A percentile compares a stretch with the other conserved stretches of the same genome.
Evolutionary conservation across 1,140 invertebrate species (phyloP).

Genomic region (Laupala kohalensis): DNA sequence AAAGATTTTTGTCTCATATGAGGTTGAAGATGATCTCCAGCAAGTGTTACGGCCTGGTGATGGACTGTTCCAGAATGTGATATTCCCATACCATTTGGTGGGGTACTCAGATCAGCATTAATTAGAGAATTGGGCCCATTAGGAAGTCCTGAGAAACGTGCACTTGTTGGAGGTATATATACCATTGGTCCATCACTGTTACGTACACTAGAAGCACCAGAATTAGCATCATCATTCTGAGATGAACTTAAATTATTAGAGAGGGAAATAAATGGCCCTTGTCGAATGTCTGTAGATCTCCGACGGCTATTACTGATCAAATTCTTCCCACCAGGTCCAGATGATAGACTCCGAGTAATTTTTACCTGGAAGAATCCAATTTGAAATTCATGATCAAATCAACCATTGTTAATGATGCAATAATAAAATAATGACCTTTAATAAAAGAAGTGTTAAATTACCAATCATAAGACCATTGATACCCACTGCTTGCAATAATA

Average conservation of each 20-base stretch:
- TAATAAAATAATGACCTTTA: too few relatives aligned
- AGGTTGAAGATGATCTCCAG: conserved; percentile 11
- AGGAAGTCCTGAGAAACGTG: neutral
- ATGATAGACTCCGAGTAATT: neutral
- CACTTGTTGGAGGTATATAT: neutral
- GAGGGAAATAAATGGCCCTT: neutral
- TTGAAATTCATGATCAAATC: too few relatives aligned
- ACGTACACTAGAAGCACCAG: neutral
- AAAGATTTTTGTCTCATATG: conserved; percentile 17
- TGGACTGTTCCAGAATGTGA: neutral
- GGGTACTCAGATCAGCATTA: neutral
- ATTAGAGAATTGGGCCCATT: neutral
- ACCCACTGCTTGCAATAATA: too few relatives aligned
- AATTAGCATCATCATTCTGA: neutral
- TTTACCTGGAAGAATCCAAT: neutral
- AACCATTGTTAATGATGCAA: too few relatives aligned
- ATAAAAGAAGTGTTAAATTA: too few relatives aligned
- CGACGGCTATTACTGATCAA: too few relatives aligned
- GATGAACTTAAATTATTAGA: neutral
- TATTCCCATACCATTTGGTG: neutral
- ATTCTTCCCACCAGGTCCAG: neutral
- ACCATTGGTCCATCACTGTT: neutral
- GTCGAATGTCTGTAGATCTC: neutral
- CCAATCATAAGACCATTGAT: too few relatives aligned
- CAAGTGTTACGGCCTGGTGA: neutral